Base-by-base conservation (phyloP, 2,888 invertebrate species). In the Cacoxenus indagator region DNA sequence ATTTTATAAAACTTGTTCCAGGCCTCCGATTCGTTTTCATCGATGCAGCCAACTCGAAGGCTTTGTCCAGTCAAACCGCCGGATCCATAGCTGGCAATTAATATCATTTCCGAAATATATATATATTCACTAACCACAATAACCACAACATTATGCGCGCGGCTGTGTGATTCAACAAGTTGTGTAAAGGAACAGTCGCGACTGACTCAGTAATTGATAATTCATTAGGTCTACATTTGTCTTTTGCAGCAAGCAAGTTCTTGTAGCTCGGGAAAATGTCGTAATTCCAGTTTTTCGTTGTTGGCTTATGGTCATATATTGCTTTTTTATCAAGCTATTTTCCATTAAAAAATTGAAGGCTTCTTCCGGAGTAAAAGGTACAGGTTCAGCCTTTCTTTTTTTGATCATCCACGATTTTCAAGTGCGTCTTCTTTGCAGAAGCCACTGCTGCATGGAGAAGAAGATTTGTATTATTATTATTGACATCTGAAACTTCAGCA, bases 311-410 rank as follows among this genome's bases (percentile, higher is more conserved):
- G 0, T 55, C 26, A 55, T 55, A 26, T 55, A 55, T 55, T 55
- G 55, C 6, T 4, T 55, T 55, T 55, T 55, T 55, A 26, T 26
- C 2, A 55, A 26, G 26, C 8, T 55, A n/a, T n/a, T n/a, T 55
- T 55, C 55, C 1, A 55, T 55, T 55, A 55, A 4, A 55, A 55
- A 46, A 5, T 46, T 3, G 11, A 46, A 55, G 8, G 55, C 55
- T 55, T 55, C 55, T 55, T 55, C 26, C 11, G 55, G 26, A 55
- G 55, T 55, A 55, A 55, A 55, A 55, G 55, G 55, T 26, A 55
- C 55, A 24, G 26, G 55, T 11, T 31, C 31, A 31, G 24, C 26
- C n/a, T 55, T 26, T 26, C n/a, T n/a, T 24, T 55, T 5, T 55
- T 55, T 26, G 14, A 26, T 55, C 24, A 26, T 55, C 26, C 26